phyloP scores from a whole-genome alignment of 2,113 vertebrate species.

The Pristiophorus japonicus region DNA sequence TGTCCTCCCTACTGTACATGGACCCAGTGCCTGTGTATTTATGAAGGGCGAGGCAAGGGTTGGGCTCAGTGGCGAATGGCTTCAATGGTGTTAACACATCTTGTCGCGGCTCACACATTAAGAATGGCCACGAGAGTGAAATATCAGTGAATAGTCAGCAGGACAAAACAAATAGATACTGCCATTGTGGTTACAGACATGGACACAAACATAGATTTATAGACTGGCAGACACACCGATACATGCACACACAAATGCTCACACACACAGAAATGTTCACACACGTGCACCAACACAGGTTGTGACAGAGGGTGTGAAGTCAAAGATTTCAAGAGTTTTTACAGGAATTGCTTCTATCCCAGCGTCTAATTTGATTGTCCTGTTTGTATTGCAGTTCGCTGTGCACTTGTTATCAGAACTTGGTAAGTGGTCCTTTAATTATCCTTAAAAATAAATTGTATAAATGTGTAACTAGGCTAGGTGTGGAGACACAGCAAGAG shows the following conservation, averaged over 20 bases:
- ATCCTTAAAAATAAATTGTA: background rate
- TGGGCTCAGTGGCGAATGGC: too few species aligned
- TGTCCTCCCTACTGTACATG: too few species aligned
- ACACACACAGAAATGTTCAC: background rate
- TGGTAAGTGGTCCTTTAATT: conserved; percentile 14
- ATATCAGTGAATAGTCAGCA: background rate
- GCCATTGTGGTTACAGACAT: background rate
- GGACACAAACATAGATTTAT: background rate
- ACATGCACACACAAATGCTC: background rate
- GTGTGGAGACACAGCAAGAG: background rate
- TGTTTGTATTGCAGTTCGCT: conserved; percentile 2
- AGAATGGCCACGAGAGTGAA: background rate
- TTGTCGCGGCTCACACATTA: background rate
- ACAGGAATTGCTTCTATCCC: background rate
- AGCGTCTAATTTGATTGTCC: background rate
- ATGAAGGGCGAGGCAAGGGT: too few species aligned
- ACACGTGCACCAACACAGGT: background rate
- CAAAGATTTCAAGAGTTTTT: background rate
- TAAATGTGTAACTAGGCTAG: background rate
- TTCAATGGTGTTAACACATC: background rate
- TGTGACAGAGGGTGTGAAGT: background rate
- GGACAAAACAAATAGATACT: too few species aligned
- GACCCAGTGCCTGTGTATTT: too few species aligned
- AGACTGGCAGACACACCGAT: background rate
- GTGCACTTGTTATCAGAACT: background rate